phyloP scores from a whole-genome alignment of 1,140 invertebrate genomes.

The Polypedilum vanderplanki region DNA sequence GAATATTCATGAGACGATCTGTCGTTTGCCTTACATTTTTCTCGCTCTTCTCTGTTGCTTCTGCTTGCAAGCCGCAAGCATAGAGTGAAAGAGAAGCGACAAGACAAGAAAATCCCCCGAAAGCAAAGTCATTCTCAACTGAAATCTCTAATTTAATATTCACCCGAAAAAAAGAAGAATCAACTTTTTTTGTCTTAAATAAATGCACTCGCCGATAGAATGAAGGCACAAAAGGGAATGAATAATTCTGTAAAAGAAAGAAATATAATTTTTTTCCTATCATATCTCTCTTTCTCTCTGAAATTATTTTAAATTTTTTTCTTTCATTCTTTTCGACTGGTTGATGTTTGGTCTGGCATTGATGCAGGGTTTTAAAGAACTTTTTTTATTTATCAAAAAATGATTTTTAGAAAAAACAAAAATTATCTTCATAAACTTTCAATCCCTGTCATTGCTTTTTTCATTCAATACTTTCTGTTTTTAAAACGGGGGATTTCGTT shows the following conservation, averaged over 20 bases:
- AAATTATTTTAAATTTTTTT: neutral
- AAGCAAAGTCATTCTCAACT: constrained; percentile 11
- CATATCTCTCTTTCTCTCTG: no score
- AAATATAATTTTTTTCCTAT: no score
- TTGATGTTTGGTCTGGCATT: neutral
- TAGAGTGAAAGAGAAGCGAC: no score
- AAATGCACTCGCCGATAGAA: constrained; percentile 2
- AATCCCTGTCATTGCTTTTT: neutral
- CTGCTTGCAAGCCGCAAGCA: neutral
- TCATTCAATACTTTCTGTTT: neutral
- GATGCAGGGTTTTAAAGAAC: neutral
- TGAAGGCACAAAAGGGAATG: neutral
- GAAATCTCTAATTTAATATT: constrained; percentile 20
- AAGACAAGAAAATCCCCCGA: neutral
- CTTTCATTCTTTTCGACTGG: neutral
- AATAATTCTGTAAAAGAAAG: neutral
- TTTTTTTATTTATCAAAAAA: neutral
- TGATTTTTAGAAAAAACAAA: neutral
- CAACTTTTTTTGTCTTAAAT: neutral
- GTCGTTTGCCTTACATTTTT: constrained; percentile 17
- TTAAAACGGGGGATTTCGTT: neutral
- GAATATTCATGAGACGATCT: constrained; percentile 17
- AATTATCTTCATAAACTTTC: neutral
- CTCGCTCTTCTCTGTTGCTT: neutral
- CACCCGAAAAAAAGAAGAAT: neutral